These are phyloP conservation scores for Sebastes diaconus DNA, from an alignment of 2,797 vertebrate species.

Conservation along the genomic window DNA sequence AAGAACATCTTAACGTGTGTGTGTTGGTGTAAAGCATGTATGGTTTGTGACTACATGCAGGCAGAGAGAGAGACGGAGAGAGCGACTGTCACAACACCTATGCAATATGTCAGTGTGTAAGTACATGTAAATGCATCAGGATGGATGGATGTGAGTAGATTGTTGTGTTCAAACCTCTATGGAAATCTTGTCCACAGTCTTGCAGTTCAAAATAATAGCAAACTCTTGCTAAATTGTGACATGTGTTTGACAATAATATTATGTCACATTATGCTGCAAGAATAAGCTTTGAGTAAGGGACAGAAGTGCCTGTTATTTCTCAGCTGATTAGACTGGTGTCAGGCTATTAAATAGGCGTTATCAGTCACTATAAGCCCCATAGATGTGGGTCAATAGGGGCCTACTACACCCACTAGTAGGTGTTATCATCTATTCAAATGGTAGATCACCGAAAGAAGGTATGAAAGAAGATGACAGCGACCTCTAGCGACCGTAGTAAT, in stretches of 20 bases:
- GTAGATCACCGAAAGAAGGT: not conserved
- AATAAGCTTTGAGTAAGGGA: not conserved
- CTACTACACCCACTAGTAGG: not conserved
- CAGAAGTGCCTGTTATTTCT: not conserved
- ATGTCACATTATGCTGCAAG: not conserved
- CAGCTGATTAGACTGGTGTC: not conserved
- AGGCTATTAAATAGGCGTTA: not conserved
- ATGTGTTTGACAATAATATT: not conserved
- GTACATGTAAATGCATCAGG: not conserved
- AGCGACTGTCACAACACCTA: constrained; percentile 59
- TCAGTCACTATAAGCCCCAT: not conserved
- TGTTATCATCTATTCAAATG: not conserved
- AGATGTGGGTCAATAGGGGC: not conserved
- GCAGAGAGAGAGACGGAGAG: constrained; percentile 31
- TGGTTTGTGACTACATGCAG: constrained; percentile 40
- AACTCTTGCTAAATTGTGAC: not conserved
- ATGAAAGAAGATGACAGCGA: not conserved
- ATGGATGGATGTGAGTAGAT: not conserved
- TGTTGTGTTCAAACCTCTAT: not conserved
- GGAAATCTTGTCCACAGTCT: not conserved
- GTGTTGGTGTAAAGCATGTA: constrained; percentile 42
- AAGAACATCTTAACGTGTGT: constrained; percentile 45
- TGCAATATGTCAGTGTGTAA: constrained; percentile 39
- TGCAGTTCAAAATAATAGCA: constrained; percentile 10
- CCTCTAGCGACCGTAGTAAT: too few relatives aligned